These are phyloP conservation scores for Drosophila nigrodunni DNA, from an alignment of 1,140 invertebrate species.

Conservation along the genomic window DNA sequence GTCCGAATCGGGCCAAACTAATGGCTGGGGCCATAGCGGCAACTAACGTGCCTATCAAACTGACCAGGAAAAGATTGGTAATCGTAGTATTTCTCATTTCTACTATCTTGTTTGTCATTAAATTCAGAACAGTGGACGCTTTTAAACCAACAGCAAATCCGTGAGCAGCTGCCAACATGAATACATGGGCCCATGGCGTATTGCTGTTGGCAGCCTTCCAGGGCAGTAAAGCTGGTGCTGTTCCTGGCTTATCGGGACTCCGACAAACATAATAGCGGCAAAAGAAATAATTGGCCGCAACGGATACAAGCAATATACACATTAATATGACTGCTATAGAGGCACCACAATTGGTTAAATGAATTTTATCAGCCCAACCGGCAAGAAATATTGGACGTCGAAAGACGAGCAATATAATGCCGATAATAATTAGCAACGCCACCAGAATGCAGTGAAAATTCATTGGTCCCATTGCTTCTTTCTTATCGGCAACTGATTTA, in stretches of 20 bases:
- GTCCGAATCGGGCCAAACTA: not conserved
- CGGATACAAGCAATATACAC: conserved; percentile 18
- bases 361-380: conserved; percentile 9
- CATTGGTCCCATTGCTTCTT: conserved; percentile 31
- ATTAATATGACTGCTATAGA: conserved; percentile 29
- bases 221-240: conserved; percentile 35
- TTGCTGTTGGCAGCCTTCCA: conserved; percentile 47
- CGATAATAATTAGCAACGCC: not conserved
- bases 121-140: not conserved
- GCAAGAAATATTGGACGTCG: not conserved
- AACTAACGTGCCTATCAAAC: conserved; percentile 1
- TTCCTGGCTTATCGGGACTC: conserved; percentile 24
- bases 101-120: not conserved
- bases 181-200: conserved; percentile 57
- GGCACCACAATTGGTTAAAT: not conserved
- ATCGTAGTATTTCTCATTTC: not conserved
- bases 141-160: not conserved
- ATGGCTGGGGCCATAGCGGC: conserved; percentile 32
- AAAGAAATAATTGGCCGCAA: conserved; percentile 57
- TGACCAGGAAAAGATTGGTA: not conserved
- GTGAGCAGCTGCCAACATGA: conserved; percentile 52
- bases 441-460: not conserved
- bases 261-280: conserved; percentile 61
- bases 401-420: not conserved
- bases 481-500: conserved; percentile 14